Evolutionary conservation across 2,888 invertebrate species (phyloP).

Genomic region (Chrysolina haemoptera): DNA sequence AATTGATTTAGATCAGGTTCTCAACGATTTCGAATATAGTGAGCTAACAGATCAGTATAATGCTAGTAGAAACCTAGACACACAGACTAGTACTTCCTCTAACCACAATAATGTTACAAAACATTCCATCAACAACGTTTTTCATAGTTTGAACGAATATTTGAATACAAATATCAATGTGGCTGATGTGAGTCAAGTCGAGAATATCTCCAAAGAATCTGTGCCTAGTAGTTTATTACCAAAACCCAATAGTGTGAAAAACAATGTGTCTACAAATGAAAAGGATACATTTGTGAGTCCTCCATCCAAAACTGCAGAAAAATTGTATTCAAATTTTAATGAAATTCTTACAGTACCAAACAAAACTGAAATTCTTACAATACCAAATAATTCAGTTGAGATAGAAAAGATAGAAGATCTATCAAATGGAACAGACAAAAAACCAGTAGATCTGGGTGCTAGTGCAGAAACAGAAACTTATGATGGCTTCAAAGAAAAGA

Average conservation of each 20-base stretch:
- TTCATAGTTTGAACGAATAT: conserved; percentile 77
- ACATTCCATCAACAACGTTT: conserved; percentile 75
- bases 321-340: background rate
- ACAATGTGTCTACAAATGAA: background rate
- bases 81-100: conserved; percentile 29
- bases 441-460: background rate
- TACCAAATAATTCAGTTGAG: background rate
- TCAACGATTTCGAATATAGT: conserved; percentile 87
- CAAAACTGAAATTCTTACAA: background rate
- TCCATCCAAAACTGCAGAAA: background rate
- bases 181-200: conserved; percentile 18
- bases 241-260: background rate
- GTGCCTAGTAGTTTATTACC: background rate
- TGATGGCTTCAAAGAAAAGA: background rate
- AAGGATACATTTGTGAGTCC: background rate
- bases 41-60: conserved; percentile 71
- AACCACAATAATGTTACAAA: conserved; percentile 56
- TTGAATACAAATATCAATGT: conserved; percentile 69
- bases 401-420: background rate
- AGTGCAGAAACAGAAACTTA: background rate
- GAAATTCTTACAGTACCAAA: background rate
- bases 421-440: background rate
- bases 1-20: conserved; percentile 86
- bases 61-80: conserved; percentile 30
- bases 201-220: conserved; percentile 15